These are phyloP conservation scores for Polydrusus tereticollis DNA, from an alignment of 2,888 invertebrate genomes.

Conservation along the genomic window DNA sequence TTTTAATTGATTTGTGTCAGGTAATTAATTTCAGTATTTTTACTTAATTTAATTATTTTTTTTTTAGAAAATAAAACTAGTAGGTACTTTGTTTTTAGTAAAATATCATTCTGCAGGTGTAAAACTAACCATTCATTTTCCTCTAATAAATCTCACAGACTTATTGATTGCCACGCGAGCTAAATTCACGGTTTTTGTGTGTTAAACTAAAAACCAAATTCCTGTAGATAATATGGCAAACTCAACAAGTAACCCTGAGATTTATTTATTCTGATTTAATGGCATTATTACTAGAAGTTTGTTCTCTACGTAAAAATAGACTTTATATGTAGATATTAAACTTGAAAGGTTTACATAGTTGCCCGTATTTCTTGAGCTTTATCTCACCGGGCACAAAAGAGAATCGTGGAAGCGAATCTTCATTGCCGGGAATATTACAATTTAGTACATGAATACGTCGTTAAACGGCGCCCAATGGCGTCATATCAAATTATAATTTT, in stretches of 20 bases:
- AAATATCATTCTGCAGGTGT: too few relatives aligned
- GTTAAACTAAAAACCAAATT: too few relatives aligned
- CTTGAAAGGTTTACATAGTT: slow-evolving; percentile 19
- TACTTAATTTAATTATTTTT: background rate
- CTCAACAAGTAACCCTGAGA: too few relatives aligned
- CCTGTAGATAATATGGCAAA: too few relatives aligned
- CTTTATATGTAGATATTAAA: slow-evolving; percentile 21
- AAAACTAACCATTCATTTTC: too few relatives aligned
- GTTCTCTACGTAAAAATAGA: background rate
- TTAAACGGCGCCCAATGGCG: background rate
- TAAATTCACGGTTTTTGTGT: too few relatives aligned
- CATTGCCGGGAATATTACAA: slow-evolving; percentile 21
- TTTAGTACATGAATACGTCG: slow-evolving; percentile 22
- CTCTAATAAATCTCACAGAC: too few relatives aligned
- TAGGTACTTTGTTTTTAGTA: too few relatives aligned
- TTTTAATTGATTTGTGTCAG: background rate
- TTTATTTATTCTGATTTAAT: background rate
- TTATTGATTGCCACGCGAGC: too few relatives aligned
- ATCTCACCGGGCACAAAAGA: slow-evolving; percentile 15
- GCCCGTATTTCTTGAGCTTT: slow-evolving; percentile 25
- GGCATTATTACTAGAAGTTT: background rate
- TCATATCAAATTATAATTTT: slow-evolving; percentile 17
- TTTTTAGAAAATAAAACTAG: background rate
- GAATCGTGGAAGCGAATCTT: slow-evolving; percentile 20
- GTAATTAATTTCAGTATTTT: too few relatives aligned